These are phyloP conservation scores for Tortrix viridana DNA, from an alignment of 2,888 invertebrate genomes.

Conservation along the genomic window DNA sequence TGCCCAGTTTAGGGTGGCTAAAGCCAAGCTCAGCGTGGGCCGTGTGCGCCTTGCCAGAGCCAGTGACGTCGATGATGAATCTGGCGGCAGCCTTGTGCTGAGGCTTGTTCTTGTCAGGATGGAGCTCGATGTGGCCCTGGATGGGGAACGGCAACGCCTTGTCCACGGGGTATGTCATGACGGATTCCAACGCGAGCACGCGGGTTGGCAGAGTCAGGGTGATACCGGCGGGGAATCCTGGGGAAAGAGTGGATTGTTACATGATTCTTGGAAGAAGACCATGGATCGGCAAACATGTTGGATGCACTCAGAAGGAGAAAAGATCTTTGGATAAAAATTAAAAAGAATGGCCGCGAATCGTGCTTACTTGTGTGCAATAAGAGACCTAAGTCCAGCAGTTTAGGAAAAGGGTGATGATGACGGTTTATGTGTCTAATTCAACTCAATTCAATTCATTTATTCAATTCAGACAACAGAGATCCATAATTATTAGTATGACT, in stretches of 20 bases:
- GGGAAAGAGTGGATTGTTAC: not conserved
- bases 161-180: conserved; percentile 73
- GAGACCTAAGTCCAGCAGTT: too few species aligned
- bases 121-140: conserved; percentile 86
- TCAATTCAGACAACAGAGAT: too few species aligned
- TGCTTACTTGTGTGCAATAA: too few species aligned
- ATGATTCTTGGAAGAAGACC: not conserved
- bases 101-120: conserved; percentile 89
- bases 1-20: conserved; percentile 87
- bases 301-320: too few species aligned
- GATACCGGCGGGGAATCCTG: conserved; percentile 76
- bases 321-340: too few species aligned
- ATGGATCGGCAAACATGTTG: too few species aligned
- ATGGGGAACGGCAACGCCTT: conserved; percentile 83
- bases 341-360: too few species aligned
- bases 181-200: conserved; percentile 85
- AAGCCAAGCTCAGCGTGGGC: conserved; percentile 85
- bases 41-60: conserved; percentile 74
- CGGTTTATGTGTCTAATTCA: too few species aligned
- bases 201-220: conserved; percentile 88
- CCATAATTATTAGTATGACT: too few species aligned
- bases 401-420: too few species aligned
- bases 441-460: too few species aligned
- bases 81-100: conserved; percentile 86
- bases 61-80: conserved; percentile 80